Percentiles rank a stretch among this genome's conserved stretches.
These are phyloP conservation scores for Silurus glanis DNA, from an alignment of 2,113 vertebrate species.

Conservation along the genomic window DNA sequence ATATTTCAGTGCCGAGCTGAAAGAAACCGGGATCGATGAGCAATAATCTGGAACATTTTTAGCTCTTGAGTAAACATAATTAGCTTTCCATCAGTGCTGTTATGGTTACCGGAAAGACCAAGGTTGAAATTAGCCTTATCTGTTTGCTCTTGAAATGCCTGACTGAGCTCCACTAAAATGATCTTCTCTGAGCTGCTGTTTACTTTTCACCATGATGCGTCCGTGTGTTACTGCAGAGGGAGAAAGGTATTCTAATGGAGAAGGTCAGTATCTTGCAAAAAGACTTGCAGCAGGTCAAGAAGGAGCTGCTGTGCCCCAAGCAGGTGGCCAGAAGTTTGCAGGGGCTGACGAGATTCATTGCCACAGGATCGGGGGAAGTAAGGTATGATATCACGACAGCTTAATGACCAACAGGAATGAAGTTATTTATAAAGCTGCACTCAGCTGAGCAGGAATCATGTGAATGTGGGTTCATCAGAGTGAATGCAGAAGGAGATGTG, in stretches of 20 bases:
- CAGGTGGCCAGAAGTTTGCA: constrained; percentile 67
- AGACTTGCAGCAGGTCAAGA: constrained; percentile 67
- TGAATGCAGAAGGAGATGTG: constrained; percentile 63
- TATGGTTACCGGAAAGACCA: neutral
- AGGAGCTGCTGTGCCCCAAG: constrained; percentile 71
- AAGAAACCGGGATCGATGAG: neutral
- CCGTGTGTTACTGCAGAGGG: constrained; percentile 52
- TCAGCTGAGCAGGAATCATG: neutral
- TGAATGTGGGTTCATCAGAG: constrained; percentile 56
- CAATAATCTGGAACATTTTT: neutral
- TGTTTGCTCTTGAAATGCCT: constrained; percentile 30
- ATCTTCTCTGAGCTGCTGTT: neutral
- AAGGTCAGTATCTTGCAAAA: constrained; percentile 73
- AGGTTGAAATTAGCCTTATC: neutral
- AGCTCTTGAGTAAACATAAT: neutral
- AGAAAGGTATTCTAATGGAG: constrained; percentile 73
- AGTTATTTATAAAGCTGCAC: neutral
- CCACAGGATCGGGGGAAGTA: constrained; percentile 66
- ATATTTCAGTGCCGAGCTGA: neutral
- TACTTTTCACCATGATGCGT: constrained; percentile 41
- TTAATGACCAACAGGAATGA: neutral
- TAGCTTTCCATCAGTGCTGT: neutral
- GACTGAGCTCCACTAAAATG: neutral
- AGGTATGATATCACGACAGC: constrained; percentile 63
- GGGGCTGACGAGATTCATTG: constrained; percentile 71